Conservation (phyloP, 2,113 vertebrate genomes). For the Gadus chalcogrammus region DNA sequence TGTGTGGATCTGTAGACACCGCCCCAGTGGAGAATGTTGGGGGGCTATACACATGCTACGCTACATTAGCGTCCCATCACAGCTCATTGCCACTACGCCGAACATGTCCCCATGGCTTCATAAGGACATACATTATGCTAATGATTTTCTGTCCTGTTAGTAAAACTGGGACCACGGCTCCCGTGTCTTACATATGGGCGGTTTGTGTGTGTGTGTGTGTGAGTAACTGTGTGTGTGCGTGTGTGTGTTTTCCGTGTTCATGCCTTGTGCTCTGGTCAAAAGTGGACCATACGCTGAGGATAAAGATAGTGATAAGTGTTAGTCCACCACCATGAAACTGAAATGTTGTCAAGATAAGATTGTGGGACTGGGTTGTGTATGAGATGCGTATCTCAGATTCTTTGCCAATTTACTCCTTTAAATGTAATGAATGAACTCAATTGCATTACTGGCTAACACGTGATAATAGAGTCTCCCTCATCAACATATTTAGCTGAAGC, state of each 20-base stretch:
- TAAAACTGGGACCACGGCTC: constrained; percentile 16
- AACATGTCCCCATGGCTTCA: constrained; percentile 56
- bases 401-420: constrained; percentile 13
- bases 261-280: background rate
- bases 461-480: constrained; percentile 15
- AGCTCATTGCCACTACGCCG: constrained; percentile 64
- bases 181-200: background rate
- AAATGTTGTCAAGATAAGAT: constrained; percentile 1
- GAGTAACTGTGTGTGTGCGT: background rate
- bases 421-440: constrained; percentile 37
- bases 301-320: background rate
- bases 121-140: constrained; percentile 62
- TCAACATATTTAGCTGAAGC: background rate
- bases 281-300: background rate
- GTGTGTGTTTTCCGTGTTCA: background rate
- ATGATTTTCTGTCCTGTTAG: constrained; percentile 61
- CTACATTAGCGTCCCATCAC: constrained; percentile 66
- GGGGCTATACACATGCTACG: constrained; percentile 40
- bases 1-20: too few species aligned
- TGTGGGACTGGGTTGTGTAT: constrained; percentile 16
- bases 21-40: constrained; percentile 37
- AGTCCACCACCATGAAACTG: background rate
- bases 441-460: constrained; percentile 28
- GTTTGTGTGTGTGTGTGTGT: background rate
- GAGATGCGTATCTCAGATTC: constrained; percentile 1